Conservation (phyloP, 2,888 invertebrate genomes). For the Spodoptera picta region DNA sequence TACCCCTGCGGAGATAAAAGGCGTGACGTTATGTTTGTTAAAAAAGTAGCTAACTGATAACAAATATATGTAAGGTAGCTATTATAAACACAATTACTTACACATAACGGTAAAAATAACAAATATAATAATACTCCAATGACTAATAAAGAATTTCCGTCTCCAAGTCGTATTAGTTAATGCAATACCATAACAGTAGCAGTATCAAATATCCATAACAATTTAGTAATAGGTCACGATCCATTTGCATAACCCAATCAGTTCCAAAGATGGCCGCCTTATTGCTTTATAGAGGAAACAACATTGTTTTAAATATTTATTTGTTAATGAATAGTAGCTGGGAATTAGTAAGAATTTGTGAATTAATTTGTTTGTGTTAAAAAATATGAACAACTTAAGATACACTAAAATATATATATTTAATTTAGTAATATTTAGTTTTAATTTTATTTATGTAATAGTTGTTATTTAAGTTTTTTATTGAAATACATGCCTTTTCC, state of each 20-base stretch:
- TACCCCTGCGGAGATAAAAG: too few species aligned
- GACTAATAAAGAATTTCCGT: not conserved
- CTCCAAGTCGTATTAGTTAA: not conserved
- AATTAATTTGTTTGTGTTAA: constrained; percentile 19
- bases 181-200: constrained; percentile 1
- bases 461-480: too few species aligned
- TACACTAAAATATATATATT: too few species aligned
- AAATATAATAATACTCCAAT: not conserved
- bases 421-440: too few species aligned
- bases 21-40: too few species aligned
- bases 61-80: too few species aligned
- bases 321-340: constrained; percentile 25
- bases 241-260: constrained; percentile 26
- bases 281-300: constrained; percentile 39
- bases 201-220: constrained; percentile 15
- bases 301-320: constrained; percentile 26
- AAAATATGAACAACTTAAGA: too few species aligned
- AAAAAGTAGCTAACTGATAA: too few species aligned
- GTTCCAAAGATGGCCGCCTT: constrained; percentile 21
- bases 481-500: too few species aligned
- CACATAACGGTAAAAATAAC: too few species aligned
- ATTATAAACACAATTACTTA: too few species aligned
- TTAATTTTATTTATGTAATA: too few species aligned
- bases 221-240: constrained; percentile 21
- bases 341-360: constrained; percentile 26